Evolutionary conservation across 1,140 invertebrate species (phyloP).

Genomic region (Ceratina japonica): DNA sequence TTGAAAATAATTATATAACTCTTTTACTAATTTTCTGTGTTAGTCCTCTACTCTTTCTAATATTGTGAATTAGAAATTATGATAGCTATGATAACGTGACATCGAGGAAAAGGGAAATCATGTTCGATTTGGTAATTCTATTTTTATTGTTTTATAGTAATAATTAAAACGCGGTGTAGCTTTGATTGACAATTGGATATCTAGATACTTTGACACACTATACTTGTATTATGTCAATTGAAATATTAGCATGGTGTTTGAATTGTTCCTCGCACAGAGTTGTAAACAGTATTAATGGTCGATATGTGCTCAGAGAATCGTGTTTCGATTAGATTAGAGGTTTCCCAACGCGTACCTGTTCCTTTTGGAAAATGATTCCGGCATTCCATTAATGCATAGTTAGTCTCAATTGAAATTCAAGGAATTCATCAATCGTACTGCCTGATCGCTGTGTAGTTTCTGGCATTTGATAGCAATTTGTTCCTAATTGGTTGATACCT

Average conservation of each 20-base stretch:
- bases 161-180: too few relatives aligned
- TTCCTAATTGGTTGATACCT: not conserved
- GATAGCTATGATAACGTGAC: too few relatives aligned
- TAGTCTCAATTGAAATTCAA: not conserved
- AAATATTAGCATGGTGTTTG: not conserved
- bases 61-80: too few relatives aligned
- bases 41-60: too few relatives aligned
- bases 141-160: too few relatives aligned
- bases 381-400: not conserved
- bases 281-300: not conserved
- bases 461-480: not conserved
- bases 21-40: too few relatives aligned
- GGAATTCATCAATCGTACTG: not conserved
- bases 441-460: not conserved
- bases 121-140: too few relatives aligned
- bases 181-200: not conserved
- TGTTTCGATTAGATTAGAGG: not conserved
- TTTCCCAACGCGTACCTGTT: not conserved
- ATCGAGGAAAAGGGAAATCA: too few relatives aligned
- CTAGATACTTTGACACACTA: not conserved
- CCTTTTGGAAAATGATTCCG: conserved; percentile 14
- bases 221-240: not conserved
- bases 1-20: too few relatives aligned
- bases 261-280: not conserved
- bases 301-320: not conserved